Conservation (phyloP, 2,113 vertebrate species). For the Zeus faber region DNA sequence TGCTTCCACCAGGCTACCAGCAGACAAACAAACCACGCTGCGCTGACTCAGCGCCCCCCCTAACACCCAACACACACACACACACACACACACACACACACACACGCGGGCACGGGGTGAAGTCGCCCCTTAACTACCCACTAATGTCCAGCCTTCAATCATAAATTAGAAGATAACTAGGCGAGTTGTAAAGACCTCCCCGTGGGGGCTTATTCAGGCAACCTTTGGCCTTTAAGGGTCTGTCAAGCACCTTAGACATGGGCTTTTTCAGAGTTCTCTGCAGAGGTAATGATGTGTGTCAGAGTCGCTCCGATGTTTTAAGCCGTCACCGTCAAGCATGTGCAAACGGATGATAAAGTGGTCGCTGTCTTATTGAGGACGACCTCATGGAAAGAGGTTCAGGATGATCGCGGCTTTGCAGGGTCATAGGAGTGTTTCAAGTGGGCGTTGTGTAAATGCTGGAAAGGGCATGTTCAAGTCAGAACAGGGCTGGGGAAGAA, state of each 20-base stretch:
- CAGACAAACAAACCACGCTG: constrained; percentile 44
- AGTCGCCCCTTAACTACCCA: too few species aligned
- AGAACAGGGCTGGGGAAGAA: neutral
- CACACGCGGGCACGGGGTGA: neutral
- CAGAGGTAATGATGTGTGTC: constrained; percentile 37
- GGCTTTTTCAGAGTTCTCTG: constrained; percentile 8
- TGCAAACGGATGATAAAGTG: constrained; percentile 16
- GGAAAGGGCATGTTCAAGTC: constrained; percentile 1
- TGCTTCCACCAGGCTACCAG: constrained; percentile 32
- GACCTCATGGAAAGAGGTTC: too few species aligned
- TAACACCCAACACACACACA: constrained; percentile 8
- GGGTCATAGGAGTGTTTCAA: constrained; percentile 27
- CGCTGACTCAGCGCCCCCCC: constrained; percentile 47
- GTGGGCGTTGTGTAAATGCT: constrained; percentile 35
- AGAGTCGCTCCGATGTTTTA: constrained; percentile 10
- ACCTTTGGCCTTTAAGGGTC: constrained; percentile 43
- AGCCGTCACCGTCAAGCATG: neutral
- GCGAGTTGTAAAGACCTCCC: too few species aligned
- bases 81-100: constrained; percentile 11
- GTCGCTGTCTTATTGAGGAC: constrained; percentile 4
- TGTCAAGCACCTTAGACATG: constrained; percentile 11
- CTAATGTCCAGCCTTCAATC: too few species aligned
- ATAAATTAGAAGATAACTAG: neutral
- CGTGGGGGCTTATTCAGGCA: constrained; percentile 14
- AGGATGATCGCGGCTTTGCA: constrained; percentile 4